phyloP scores from a whole-genome alignment of 1,140 invertebrate genomes.

The Drosophila tsacasi region DNA sequence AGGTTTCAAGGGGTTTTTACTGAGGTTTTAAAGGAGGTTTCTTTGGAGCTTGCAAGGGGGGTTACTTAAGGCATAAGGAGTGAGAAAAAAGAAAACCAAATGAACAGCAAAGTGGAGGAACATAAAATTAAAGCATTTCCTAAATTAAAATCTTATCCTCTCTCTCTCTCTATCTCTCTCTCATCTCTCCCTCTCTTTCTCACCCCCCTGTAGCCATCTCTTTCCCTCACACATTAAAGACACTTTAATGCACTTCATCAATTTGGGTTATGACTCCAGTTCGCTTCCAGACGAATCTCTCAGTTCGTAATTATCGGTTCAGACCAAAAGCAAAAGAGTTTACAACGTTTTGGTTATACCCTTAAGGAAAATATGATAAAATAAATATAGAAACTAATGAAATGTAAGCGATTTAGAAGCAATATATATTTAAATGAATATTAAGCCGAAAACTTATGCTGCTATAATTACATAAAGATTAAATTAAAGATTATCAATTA shows the following conservation, averaged over 20 bases:
- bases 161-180: background rate
- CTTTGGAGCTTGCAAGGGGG: background rate
- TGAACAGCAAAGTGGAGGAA: constrained; percentile 29
- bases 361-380: background rate
- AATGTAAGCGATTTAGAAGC: background rate
- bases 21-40: background rate
- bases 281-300: constrained; percentile 46
- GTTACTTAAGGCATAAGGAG: background rate
- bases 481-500: background rate
- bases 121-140: constrained; percentile 64
- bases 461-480: background rate
- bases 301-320: constrained; percentile 56
- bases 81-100: constrained; percentile 20
- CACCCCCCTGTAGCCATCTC: background rate
- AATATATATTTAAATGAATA: background rate
- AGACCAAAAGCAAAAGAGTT: background rate
- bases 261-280: constrained; percentile 70
- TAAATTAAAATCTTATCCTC: constrained; percentile 59
- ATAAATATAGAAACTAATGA: background rate
- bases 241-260: constrained; percentile 80
- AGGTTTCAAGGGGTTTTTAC: background rate
- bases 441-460: background rate
- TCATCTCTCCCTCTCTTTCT: background rate
- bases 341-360: background rate
- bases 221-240: constrained; percentile 64